phyloP scores from a whole-genome alignment of 2,888 invertebrate genomes.

The Calameuta idolon region DNA sequence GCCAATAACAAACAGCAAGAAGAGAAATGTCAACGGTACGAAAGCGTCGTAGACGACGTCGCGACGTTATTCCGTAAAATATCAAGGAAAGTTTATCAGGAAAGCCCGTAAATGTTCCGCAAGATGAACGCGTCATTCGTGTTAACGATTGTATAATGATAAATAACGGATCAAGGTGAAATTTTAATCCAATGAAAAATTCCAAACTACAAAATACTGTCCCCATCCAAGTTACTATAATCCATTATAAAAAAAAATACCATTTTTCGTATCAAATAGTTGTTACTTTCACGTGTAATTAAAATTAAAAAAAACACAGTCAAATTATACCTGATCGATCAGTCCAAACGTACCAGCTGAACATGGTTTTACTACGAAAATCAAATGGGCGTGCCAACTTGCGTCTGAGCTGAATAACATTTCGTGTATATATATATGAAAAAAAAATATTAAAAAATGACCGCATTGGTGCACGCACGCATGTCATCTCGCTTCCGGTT shows the following conservation, averaged over 20 bases:
- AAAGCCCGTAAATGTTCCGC: conserved; percentile 32
- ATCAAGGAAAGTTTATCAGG: conserved; percentile 41
- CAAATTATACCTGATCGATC: no score
- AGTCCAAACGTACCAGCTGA: no score
- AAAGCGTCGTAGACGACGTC: no score
- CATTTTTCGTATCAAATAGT: not conserved
- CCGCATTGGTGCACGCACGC: not conserved
- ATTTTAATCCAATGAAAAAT: conserved; percentile 26
- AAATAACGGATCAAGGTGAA: conserved; percentile 47
- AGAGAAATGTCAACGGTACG: no score
- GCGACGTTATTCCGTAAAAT: conserved; percentile 26
- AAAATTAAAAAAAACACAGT: no score
- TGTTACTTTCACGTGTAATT: not conserved
- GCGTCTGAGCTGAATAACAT: no score
- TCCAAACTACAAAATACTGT: not conserved
- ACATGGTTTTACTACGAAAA: no score
- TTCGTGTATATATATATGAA: not conserved
- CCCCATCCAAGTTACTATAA: not conserved
- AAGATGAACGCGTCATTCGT: conserved; percentile 44
- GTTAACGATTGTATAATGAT: conserved; percentile 54
- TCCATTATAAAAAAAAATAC: not conserved
- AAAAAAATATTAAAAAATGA: not conserved
- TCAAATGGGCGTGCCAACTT: no score
- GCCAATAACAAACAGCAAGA: not conserved
- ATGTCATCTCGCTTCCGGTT: not conserved